These are phyloP conservation scores for Haemorhous mexicanus DNA, from an alignment of 2,113 vertebrate species.

Conservation along the genomic window DNA sequence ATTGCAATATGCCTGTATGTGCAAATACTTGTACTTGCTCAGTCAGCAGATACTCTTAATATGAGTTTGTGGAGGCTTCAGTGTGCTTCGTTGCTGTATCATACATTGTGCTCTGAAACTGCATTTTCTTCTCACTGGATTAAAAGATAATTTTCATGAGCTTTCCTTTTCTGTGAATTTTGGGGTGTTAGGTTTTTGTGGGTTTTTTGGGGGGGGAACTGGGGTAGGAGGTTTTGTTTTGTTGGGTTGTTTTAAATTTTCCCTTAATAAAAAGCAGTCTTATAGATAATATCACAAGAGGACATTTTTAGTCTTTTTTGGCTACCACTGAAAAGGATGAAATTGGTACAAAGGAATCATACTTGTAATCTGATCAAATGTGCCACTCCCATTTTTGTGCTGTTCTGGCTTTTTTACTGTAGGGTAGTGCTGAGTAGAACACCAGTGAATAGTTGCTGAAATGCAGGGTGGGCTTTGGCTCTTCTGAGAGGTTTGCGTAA, in stretches of 20 bases:
- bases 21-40: neutral
- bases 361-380: neutral
- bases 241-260: neutral
- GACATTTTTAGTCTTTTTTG: neutral
- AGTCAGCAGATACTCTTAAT: constrained; percentile 27
- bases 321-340: neutral
- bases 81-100: neutral
- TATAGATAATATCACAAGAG: neutral
- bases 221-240: neutral
- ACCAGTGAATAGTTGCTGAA: neutral
- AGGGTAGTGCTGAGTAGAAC: neutral
- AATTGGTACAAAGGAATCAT: neutral
- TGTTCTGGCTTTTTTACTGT: neutral
- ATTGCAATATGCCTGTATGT: neutral
- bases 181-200: fast-evolving
- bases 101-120: neutral
- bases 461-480: neutral
- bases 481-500: neutral
- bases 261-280: neutral
- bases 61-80: neutral
- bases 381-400: constrained; percentile 53
- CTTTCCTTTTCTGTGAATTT: neutral
- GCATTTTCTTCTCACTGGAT: neutral
- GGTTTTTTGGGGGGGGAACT: fast-evolving
- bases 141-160: neutral